These are phyloP conservation scores for Jacana jacana DNA, from an alignment of 2,113 vertebrate genomes.

Conservation along the genomic window DNA sequence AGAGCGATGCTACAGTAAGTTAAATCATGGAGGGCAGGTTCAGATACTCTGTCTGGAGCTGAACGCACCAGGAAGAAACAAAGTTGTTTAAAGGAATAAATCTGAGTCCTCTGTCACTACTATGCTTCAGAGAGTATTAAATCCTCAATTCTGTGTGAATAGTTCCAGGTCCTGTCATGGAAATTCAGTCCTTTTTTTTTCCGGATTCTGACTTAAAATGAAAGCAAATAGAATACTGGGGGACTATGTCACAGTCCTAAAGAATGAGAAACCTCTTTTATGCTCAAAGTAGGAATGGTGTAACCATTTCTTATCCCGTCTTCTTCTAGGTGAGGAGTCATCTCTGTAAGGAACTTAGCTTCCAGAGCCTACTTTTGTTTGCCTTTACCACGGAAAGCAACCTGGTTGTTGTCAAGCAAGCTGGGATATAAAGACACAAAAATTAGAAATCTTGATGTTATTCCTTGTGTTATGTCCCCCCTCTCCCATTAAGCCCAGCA, in stretches of 20 bases:
- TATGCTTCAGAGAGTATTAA: neutral
- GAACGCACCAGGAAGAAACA: neutral
- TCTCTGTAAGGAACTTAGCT: neutral
- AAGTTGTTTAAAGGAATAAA: neutral
- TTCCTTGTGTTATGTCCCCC: neutral
- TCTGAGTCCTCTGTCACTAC: neutral
- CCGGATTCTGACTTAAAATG: neutral
- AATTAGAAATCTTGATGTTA: neutral
- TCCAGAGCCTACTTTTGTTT: neutral
- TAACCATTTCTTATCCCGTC: neutral
- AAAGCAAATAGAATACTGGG: neutral
- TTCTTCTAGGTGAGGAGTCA: neutral
- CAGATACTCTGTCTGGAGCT: neutral
- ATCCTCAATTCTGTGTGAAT: neutral
- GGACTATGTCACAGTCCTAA: neutral
- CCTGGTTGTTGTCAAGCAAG: neutral
- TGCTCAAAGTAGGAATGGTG: neutral
- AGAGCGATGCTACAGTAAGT: neutral
- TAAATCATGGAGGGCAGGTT: neutral
- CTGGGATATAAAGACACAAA: neutral
- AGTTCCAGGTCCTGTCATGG: neutral
- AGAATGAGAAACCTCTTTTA: neutral
- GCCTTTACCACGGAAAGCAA: neutral
- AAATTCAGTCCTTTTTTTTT: neutral
- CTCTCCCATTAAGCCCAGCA: fast-evolving